These are phyloP conservation scores for Neodon shergylaensis DNA, from an alignment of 2,113 vertebrate genomes.

Conservation along the genomic window DNA sequence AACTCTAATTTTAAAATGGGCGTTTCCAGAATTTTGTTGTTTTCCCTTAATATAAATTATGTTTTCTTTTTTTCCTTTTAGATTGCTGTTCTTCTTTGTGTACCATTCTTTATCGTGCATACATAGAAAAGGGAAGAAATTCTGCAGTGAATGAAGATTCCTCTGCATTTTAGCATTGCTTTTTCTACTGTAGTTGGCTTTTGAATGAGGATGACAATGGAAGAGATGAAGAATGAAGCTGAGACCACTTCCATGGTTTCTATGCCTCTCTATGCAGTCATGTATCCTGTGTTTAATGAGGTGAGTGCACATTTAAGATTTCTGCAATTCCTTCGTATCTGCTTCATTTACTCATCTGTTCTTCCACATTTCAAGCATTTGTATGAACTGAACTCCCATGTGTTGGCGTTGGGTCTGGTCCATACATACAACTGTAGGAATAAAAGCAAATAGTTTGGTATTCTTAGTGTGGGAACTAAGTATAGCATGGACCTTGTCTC, in stretches of 20 bases:
- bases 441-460: background rate
- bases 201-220: conserved; percentile 99
- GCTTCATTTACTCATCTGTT: background rate
- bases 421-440: background rate
- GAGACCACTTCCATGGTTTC: conserved; percentile 94
- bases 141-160: conserved; percentile 88
- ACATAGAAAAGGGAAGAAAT: conserved; percentile 73
- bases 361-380: background rate
- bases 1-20: background rate
- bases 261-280: conserved; percentile 95
- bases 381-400: background rate
- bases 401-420: background rate
- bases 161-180: conserved; percentile 86
- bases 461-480: background rate
- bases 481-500: background rate
- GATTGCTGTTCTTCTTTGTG: conserved; percentile 69
- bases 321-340: background rate
- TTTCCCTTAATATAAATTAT: conserved; percentile 20
- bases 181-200: conserved; percentile 87
- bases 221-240: conserved; percentile 98
- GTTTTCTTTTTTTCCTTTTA: conserved; percentile 43
- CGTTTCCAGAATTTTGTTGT: background rate
- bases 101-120: conserved; percentile 75
- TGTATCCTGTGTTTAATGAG: conserved; percentile 98
- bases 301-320: conserved; percentile 78